Conservation (phyloP, 2,113 vertebrate genomes). For the Callopanchax toddi region DNA sequence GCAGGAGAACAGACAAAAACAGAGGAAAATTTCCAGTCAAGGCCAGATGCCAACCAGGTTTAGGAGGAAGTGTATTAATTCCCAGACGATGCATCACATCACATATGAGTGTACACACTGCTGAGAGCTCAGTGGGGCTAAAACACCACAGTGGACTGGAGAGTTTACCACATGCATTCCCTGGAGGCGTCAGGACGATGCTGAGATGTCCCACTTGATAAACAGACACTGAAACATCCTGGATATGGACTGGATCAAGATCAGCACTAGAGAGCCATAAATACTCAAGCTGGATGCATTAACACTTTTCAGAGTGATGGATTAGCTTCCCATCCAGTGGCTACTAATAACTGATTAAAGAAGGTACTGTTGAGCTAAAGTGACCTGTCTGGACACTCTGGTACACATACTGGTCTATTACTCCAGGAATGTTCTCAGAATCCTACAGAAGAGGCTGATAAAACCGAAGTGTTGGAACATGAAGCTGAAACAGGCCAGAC, state of each 20-base stretch:
- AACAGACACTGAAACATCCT: not conserved
- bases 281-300: no score
- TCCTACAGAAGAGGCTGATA: constrained; percentile 26
- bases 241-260: no score
- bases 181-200: constrained; percentile 23
- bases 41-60: constrained; percentile 52
- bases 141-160: constrained; percentile 20
- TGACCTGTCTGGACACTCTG: constrained; percentile 36
- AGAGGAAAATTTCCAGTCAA: constrained; percentile 54
- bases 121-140: constrained; percentile 37
- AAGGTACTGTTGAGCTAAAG: constrained; percentile 2
- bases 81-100: constrained; percentile 57
- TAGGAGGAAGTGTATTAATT: constrained; percentile 60
- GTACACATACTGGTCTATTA: constrained; percentile 34
- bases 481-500: constrained; percentile 33
- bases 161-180: constrained; percentile 35
- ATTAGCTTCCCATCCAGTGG: no score
- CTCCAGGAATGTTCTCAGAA: constrained; percentile 39
- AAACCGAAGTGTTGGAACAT: constrained; percentile 66
- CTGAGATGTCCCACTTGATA: constrained; percentile 36
- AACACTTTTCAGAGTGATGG: no score
- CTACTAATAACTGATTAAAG: not conserved
- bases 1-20: constrained; percentile 35
- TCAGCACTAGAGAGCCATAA: no score
- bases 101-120: constrained; percentile 23